Evolutionary conservation across 2,797 vertebrate species (phyloP).

Genomic region (Australoheros facetus): DNA sequence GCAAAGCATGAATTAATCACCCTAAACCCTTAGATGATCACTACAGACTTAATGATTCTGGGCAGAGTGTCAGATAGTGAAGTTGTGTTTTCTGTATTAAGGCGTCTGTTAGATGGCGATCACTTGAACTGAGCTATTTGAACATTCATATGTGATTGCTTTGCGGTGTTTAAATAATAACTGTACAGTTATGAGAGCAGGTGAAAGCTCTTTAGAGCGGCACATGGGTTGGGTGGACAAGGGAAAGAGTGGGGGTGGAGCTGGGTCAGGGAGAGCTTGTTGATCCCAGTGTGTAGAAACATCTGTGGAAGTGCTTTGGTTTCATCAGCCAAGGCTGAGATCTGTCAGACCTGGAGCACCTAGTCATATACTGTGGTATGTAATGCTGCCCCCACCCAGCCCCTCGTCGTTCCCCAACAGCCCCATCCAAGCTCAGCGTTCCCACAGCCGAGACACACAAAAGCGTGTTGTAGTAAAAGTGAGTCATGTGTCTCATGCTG

Average conservation of each 20-base stretch:
- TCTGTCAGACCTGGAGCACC: conserved; percentile 82
- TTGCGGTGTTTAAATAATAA: conserved; percentile 34
- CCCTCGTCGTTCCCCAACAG: conserved; percentile 63
- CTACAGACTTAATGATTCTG: background rate
- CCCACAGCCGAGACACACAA: conserved; percentile 62
- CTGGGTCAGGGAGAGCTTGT: conserved; percentile 58
- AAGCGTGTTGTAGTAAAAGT: conserved; percentile 58
- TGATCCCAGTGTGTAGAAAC: conserved; percentile 77
- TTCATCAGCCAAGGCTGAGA: conserved; percentile 80
- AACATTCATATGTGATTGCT: conserved; percentile 20
- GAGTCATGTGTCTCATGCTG: conserved; percentile 61
- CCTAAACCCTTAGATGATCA: conserved; percentile 3
- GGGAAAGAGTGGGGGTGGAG: conserved; percentile 46
- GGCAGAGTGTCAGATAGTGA: background rate
- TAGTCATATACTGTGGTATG: conserved; percentile 86
- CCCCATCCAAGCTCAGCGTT: conserved; percentile 56
- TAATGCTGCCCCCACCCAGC: conserved; percentile 73
- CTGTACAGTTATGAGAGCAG: conserved; percentile 54
- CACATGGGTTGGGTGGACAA: conserved; percentile 47
- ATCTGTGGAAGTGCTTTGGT: conserved; percentile 82
- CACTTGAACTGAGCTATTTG: background rate
- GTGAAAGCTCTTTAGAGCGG: conserved; percentile 66
- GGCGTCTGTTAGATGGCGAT: background rate
- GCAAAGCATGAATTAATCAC: conserved; percentile 38
- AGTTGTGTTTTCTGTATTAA: background rate